Percentiles rank a stretch among this genome's conserved stretches.
Conservation (phyloP, 2,797 vertebrate genomes). For the Sardinella longiceps region DNA sequence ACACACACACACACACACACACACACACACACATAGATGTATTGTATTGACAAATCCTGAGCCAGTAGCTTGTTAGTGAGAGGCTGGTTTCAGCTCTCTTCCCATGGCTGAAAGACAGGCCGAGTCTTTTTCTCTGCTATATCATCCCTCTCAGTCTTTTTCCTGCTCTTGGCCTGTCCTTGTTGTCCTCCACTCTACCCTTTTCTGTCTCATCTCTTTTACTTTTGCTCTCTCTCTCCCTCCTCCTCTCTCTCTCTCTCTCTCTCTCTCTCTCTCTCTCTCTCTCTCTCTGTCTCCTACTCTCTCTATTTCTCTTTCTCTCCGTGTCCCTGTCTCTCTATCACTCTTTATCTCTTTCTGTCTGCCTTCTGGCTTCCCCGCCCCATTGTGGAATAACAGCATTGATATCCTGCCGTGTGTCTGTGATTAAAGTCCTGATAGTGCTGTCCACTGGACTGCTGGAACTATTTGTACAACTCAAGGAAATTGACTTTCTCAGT, state of each 20-base stretch:
- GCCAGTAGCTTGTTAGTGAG: slow-evolving; percentile 19
- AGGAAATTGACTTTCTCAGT: slow-evolving; percentile 4
- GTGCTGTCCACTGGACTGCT: not conserved
- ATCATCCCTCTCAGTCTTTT: slow-evolving; percentile 35
- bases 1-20: slow-evolving; percentile 4
- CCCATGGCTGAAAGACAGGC: slow-evolving; percentile 44
- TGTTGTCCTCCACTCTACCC: slow-evolving; percentile 39
- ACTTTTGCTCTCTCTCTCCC: not conserved
- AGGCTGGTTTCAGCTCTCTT: slow-evolving; percentile 34
- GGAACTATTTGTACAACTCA: slow-evolving; percentile 3
- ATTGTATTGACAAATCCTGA: slow-evolving; percentile 22
- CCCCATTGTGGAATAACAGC: slow-evolving; percentile 25
- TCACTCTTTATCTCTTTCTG: slow-evolving; percentile 27
- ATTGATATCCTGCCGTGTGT: slow-evolving; percentile 8
- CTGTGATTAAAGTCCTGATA: slow-evolving; percentile 14
- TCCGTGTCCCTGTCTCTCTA: not conserved
- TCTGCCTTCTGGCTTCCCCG: slow-evolving; percentile 10
- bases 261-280: not conserved
- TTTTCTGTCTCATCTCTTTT: not conserved
- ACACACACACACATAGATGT: not conserved
- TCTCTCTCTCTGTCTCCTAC: slow-evolving; percentile 28
- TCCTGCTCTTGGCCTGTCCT: slow-evolving; percentile 40
- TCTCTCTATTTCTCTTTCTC: slow-evolving; percentile 28
- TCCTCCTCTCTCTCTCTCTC: not conserved
- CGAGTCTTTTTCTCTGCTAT: slow-evolving; percentile 50